These are phyloP conservation scores for Philopotamus ludificatus DNA, from an alignment of 1,140 invertebrate genomes.

Conservation along the genomic window DNA sequence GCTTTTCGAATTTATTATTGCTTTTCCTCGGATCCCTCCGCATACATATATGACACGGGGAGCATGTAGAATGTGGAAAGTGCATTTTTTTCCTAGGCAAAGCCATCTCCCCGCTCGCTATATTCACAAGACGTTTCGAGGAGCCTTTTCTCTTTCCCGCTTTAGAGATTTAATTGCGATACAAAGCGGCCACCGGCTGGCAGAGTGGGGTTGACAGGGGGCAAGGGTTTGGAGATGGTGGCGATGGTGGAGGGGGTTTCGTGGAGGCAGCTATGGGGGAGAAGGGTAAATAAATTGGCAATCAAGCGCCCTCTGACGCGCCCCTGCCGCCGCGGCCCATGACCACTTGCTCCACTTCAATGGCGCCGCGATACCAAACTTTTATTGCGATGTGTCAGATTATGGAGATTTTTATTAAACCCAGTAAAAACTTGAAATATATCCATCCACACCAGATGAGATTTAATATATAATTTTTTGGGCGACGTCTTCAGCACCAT, in stretches of 20 bases:
- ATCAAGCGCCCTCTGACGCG: conserved; percentile 40
- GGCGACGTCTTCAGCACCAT: too few species aligned
- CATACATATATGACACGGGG: background rate
- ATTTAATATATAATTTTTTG: too few species aligned
- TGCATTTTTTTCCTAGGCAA: conserved; percentile 8
- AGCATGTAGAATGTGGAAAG: conserved; percentile 1
- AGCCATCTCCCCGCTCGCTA: background rate
- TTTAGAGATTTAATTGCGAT: conserved; percentile 41
- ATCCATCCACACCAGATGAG: too few species aligned
- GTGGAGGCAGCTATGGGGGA: background rate
- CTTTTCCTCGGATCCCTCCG: too few species aligned
- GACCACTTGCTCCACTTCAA: background rate
- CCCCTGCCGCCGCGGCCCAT: conserved; percentile 14
- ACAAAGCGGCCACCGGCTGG: conserved; percentile 35
- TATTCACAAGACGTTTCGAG: conserved; percentile 27
- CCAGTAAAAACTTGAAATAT: too few species aligned
- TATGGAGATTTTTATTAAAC: too few species aligned
- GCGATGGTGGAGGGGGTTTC: background rate
- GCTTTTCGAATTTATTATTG: too few species aligned
- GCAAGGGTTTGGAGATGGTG: conserved; percentile 3
- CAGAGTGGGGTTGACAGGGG: conserved; percentile 9
- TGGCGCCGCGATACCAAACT: too few species aligned
- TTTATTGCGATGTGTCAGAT: too few species aligned
- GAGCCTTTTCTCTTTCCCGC: conserved; percentile 23
- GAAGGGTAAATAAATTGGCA: conserved; percentile 41